Conservation (phyloP, 2,113 vertebrate genomes). For the Mobula hypostoma region DNA sequence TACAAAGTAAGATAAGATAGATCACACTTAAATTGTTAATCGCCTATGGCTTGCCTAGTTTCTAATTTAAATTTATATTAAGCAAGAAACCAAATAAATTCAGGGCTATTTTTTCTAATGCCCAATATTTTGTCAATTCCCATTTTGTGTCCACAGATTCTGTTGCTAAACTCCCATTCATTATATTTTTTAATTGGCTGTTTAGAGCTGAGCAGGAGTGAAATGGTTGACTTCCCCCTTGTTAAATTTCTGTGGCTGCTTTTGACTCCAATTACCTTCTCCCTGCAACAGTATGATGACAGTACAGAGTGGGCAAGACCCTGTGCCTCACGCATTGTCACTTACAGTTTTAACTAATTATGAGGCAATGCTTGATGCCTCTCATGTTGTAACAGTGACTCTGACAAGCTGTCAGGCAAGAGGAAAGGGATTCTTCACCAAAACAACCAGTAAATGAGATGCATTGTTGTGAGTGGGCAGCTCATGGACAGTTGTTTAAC, state of each 20-base stretch:
- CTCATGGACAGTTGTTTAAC: background rate
- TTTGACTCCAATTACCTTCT: background rate
- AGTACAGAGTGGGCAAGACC: background rate
- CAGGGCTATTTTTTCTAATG: background rate
- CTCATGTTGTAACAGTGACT: background rate
- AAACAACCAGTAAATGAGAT: background rate
- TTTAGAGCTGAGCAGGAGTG: background rate
- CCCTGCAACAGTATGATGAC: background rate
- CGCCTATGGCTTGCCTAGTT: too few species aligned
- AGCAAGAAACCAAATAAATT: background rate
- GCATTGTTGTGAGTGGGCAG: background rate
- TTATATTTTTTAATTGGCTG: background rate
- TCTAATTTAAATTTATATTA: background rate
- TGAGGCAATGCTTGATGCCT: background rate
- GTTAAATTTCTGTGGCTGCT: background rate
- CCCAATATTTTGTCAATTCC: background rate
- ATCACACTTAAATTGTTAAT: background rate
- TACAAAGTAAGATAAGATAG: background rate
- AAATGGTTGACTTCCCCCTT: background rate
- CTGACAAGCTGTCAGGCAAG: background rate
- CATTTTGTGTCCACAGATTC: background rate
- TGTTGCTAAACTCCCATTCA: background rate
- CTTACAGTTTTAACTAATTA: background rate
- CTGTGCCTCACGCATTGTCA: background rate
- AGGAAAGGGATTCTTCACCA: background rate